A percentile compares a stretch with the other conserved stretches of the same genome.
phyloP scores from a whole-genome alignment of 1,140 invertebrate species.

The Anthonomus grandis region DNA sequence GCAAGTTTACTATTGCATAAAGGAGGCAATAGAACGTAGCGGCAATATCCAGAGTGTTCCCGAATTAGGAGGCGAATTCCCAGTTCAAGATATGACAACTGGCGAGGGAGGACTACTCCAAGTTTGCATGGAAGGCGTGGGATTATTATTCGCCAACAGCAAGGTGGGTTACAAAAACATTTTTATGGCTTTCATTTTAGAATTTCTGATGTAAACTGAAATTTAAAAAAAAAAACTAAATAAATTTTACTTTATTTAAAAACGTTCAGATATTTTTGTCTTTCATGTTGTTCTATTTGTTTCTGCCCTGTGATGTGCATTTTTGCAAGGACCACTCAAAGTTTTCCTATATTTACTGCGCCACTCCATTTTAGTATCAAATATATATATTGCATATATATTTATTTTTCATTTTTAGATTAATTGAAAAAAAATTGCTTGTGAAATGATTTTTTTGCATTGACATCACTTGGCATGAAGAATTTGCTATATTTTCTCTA shows the following conservation, averaged over 20 bases:
- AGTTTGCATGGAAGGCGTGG: conserved; percentile 99
- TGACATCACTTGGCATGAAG: conserved; percentile 24
- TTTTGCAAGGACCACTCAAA: conserved; percentile 72
- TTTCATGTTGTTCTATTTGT: conserved; percentile 25
- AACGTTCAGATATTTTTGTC: too few relatives aligned
- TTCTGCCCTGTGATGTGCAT: conserved; percentile 48
- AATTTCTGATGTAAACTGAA: too few relatives aligned
- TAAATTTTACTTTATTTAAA: conserved; percentile 5
- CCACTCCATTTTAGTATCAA: conserved; percentile 35
- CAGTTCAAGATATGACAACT: conserved; percentile 93
- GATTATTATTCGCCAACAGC: conserved; percentile 96
- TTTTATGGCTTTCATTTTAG: too few relatives aligned
- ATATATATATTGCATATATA: not conserved
- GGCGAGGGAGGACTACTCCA: conserved; percentile 96
- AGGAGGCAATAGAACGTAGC: conserved; percentile 97
- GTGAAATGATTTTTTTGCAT: too few relatives aligned
- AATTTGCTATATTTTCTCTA: conserved; percentile 3
- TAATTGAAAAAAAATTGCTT: too few relatives aligned
- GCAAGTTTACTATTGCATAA: conserved; percentile 97
- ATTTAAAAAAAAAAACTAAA: not conserved
- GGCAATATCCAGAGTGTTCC: conserved; percentile 76
- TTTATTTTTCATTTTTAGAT: too few relatives aligned
- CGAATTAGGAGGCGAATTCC: conserved; percentile 97
- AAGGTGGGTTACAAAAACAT: conserved; percentile 79
- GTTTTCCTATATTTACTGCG: conserved; percentile 56